Evolutionary conservation across 2,797 vertebrate genomes (phyloP), one percentile per base, ranked within the genome.

Genomic region (Syngnathus rostellatus): DNA sequence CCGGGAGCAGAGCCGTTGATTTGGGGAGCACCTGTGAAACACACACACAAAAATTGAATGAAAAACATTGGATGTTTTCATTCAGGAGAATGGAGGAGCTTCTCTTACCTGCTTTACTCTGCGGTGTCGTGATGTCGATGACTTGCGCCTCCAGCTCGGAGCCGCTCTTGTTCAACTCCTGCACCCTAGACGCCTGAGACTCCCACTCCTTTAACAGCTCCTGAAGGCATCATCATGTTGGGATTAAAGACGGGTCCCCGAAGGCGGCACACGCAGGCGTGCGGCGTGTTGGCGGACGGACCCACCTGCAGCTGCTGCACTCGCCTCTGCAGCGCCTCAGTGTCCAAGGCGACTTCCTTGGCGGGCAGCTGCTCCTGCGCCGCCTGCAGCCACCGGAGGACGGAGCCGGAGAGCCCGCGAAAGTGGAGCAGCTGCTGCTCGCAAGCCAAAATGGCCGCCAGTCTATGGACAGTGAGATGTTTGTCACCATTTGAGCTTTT

Each of bases 301-400:
- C 68, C 23, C 85, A 99, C 97, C 93, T 94, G 89, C 64, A 97
- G 85, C 82, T 93, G 92, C 83, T 94, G 92, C 51, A 92, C 89
- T 81, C 87, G 84, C 70, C 91, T 92, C 80, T 95, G 93, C 81
- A 98, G 91, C 43, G 91, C 90, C 72, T 94, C 93, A 0, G 90
- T 92, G 86, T 89, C 91, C 69, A 92, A 82, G 74, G 76, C 91
- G 77, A 90, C 89, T 78, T 96, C 94, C 21, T 90, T 85, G 51
- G 88, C 48, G 0, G 92, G 93, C 72, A 97, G 85, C 78, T 88
- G 93, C 61, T 93, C 92, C 83, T 98, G 95, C 0, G 84, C 86
- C 54, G 92, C 90, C 86, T 93, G 94, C 50, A 98, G 87, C 97
- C 97, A 99, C 84, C 94, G 92, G 85, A 91, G 89, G 77, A 96